Evolutionary conservation across 2,888 invertebrate genomes (phyloP).

Genomic region (Caenorhabditis sinica): DNA sequence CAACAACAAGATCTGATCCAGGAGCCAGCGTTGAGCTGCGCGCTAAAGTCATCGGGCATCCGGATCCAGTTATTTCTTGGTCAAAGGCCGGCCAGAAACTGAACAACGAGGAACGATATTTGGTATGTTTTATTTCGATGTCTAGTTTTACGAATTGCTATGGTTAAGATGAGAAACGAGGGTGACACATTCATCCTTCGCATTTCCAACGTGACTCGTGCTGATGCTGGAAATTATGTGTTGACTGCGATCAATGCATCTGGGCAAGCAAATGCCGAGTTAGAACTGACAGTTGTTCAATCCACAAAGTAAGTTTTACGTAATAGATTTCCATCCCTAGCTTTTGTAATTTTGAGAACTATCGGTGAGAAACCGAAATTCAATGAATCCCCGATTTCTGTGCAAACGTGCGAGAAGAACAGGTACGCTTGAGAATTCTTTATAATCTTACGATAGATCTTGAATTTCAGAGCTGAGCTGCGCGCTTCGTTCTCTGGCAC

Average conservation of each 20-base stretch:
- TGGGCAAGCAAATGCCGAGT: slow-evolving; percentile 65
- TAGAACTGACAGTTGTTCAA: slow-evolving; percentile 69
- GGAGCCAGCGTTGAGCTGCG: slow-evolving; percentile 72
- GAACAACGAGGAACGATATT: slow-evolving; percentile 71
- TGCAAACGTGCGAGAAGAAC: slow-evolving; percentile 73
- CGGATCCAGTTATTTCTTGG: slow-evolving; percentile 81
- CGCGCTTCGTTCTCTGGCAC: slow-evolving; percentile 77
- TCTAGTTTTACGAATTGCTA: too few species aligned
- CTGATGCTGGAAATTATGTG: slow-evolving; percentile 77
- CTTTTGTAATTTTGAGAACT: slow-evolving; percentile 49
- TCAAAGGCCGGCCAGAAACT: slow-evolving; percentile 54
- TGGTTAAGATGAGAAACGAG: slow-evolving; percentile 74
- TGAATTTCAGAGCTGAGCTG: slow-evolving; percentile 73
- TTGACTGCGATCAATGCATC: slow-evolving; percentile 78
- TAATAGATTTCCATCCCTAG: neutral
- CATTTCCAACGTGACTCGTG: slow-evolving; percentile 69
- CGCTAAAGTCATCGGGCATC: slow-evolving; percentile 74
- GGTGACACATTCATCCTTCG: slow-evolving; percentile 77
- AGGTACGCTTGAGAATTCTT: slow-evolving; percentile 16
- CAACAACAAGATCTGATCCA: slow-evolving; percentile 66
- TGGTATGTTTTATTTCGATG: slow-evolving; percentile 45
- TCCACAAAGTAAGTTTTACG: slow-evolving; percentile 62
- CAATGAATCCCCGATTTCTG: slow-evolving; percentile 77
- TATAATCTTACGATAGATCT: neutral
- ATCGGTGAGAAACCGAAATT: slow-evolving; percentile 74